A percentile compares a stretch with the other conserved stretches of the same genome.
Conservation (phyloP, 2,888 invertebrate species). For the Caenorhabditis sp. region DNA sequence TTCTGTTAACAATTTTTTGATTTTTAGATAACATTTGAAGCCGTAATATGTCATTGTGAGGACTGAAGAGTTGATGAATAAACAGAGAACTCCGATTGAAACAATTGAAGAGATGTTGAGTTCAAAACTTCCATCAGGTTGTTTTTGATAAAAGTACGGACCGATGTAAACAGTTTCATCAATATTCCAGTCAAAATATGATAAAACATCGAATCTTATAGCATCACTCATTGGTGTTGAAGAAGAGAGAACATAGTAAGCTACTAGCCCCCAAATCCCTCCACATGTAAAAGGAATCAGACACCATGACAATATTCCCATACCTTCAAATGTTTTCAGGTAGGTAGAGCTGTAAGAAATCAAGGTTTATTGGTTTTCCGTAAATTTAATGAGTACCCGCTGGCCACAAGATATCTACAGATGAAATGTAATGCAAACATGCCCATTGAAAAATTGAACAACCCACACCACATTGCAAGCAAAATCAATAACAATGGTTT, state of each 20-base stretch:
- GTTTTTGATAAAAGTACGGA: constrained; percentile 12
- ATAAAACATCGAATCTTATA: neutral
- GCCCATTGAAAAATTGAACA: neutral
- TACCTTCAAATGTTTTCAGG: constrained; percentile 9
- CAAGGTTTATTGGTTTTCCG: no score
- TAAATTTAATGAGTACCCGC: no score
- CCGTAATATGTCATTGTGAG: constrained; percentile 24
- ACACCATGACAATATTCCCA: constrained; percentile 12
- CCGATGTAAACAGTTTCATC: constrained; percentile 18
- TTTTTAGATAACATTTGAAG: constrained; percentile 15
- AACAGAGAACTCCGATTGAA: no score
- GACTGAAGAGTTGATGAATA: neutral
- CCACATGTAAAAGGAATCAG: constrained; percentile 16
- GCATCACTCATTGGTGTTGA: constrained; percentile 9
- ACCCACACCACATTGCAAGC: neutral
- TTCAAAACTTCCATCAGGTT: neutral
- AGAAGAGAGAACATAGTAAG: constrained; percentile 12
- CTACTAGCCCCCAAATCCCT: constrained; percentile 6
- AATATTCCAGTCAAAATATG: constrained; percentile 1
- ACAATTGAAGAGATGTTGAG: no score
- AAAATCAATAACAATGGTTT: neutral
- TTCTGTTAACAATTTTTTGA: no score
- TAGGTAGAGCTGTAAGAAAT: neutral
- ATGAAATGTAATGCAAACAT: neutral
- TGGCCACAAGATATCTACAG: neutral